A percentile compares a stretch with the other conserved stretches of the same genome.
These are phyloP conservation scores for Chaetops frenatus DNA, from an alignment of 2,113 vertebrate genomes.

Conservation along the genomic window DNA sequence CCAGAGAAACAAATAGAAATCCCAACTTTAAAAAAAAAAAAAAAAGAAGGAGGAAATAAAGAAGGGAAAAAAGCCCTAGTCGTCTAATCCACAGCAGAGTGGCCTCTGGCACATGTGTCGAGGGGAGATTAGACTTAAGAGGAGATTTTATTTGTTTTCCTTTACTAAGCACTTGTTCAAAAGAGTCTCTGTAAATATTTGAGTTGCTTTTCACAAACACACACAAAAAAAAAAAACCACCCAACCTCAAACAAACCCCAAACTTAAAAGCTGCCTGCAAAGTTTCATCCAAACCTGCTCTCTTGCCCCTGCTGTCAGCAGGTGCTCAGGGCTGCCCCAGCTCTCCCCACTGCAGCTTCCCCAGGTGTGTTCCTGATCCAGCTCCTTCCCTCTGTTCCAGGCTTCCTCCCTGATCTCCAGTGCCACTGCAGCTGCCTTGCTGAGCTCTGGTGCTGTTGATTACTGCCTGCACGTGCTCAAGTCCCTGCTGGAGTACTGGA, in stretches of 20 bases:
- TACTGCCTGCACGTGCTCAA: slow-evolving; percentile 96
- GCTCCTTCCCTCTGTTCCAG: slow-evolving; percentile 55
- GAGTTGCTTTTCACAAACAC: slow-evolving; percentile 27
- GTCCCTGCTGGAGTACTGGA: slow-evolving; percentile 96
- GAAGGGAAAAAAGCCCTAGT: background rate
- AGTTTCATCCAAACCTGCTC: slow-evolving; percentile 15
- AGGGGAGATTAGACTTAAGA: slow-evolving; percentile 62
- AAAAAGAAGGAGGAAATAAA: accelerated
- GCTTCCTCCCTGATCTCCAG: slow-evolving; percentile 97
- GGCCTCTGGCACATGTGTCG: slow-evolving; percentile 58
- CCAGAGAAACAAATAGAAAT: slow-evolving; percentile 44
- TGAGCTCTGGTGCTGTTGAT: slow-evolving; percentile 93
- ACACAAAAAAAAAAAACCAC: background rate
- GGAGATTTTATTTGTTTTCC: slow-evolving; percentile 59
- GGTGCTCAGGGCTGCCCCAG: background rate
- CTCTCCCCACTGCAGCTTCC: background rate
- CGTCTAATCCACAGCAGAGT: slow-evolving; percentile 41
- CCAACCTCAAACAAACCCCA: slow-evolving; percentile 52
- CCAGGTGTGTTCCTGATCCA: background rate
- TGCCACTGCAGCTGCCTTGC: slow-evolving; percentile 89
- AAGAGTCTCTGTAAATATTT: slow-evolving; percentile 50
- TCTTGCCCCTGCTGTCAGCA: background rate
- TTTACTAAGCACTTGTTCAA: slow-evolving; percentile 42
- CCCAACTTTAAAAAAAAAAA: background rate
- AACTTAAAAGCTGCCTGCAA: slow-evolving; percentile 42